Evolutionary conservation across 2,888 invertebrate species (phyloP).

Genomic region (Volucella inanis): DNA sequence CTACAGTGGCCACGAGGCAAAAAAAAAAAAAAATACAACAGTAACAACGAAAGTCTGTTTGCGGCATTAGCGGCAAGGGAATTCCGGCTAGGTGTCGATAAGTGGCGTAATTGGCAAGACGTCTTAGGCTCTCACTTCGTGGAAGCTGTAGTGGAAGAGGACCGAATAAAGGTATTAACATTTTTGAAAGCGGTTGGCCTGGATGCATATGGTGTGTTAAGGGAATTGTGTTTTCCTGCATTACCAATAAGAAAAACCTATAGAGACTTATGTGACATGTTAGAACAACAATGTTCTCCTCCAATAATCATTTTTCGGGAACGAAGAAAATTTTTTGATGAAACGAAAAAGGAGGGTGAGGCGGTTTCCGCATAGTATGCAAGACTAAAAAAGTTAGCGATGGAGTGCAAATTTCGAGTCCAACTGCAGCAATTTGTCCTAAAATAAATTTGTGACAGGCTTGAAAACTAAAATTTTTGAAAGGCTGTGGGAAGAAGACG

Average conservation of each 20-base stretch:
- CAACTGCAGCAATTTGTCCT: background rate
- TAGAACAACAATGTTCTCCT: constrained; percentile 22
- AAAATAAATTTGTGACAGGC: constrained; percentile 7
- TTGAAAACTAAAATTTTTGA: background rate
- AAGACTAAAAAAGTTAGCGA: constrained; percentile 1
- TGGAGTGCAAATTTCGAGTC: constrained; percentile 14
- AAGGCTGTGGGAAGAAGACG: constrained; percentile 14
- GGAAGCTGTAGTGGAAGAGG: constrained; percentile 52
- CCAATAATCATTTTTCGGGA: constrained; percentile 21
- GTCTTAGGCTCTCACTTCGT: constrained; percentile 53
- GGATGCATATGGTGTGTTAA: constrained; percentile 27
- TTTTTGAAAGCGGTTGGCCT: constrained; percentile 15
- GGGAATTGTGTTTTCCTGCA: constrained; percentile 17
- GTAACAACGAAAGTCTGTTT: no score
- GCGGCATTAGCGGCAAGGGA: constrained; percentile 4
- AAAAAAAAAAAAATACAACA: no score
- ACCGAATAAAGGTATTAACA: constrained; percentile 51
- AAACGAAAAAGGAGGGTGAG: background rate
- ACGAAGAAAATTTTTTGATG: constrained; percentile 14
- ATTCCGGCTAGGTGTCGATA: constrained; percentile 33
- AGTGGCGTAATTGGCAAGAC: constrained; percentile 56
- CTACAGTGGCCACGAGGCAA: no score
- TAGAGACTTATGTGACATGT: background rate
- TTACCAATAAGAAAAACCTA: constrained; percentile 6
- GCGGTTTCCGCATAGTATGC: constrained; percentile 10